Conservation (phyloP, 2,113 vertebrate genomes). For the Leptobrachium leishanense region DNA sequence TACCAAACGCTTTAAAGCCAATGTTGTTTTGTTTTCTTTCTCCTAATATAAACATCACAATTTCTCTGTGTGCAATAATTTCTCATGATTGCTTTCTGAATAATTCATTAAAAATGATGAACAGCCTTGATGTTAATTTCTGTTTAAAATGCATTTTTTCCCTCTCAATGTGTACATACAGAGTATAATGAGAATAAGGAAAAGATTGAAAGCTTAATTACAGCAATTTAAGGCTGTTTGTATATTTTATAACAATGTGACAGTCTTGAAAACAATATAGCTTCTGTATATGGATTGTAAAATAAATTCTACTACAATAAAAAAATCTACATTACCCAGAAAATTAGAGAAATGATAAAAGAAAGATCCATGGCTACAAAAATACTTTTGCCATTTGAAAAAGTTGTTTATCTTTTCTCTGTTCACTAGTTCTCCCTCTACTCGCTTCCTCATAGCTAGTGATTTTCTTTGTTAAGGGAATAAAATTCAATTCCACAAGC, state of each 20-base stretch:
- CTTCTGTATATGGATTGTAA: not conserved
- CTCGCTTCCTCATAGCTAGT: too few relatives aligned
- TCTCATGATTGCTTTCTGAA: constrained; percentile 43
- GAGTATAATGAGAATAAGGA: constrained; percentile 22
- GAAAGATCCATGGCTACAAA: too few relatives aligned
- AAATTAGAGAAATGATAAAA: too few relatives aligned
- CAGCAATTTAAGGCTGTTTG: constrained; percentile 36
- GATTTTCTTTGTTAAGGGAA: too few relatives aligned
- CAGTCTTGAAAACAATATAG: constrained; percentile 7
- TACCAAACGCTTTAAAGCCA: constrained; percentile 7
- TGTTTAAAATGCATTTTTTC: constrained; percentile 33
- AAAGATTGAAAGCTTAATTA: constrained; percentile 44
- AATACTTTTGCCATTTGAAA: too few relatives aligned
- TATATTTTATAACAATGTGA: constrained; percentile 28
- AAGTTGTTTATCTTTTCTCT: too few relatives aligned
- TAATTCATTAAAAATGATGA: constrained; percentile 48
- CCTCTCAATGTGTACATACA: constrained; percentile 8
- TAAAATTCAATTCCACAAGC: too few relatives aligned
- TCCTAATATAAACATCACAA: constrained; percentile 34
- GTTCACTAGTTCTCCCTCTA: too few relatives aligned
- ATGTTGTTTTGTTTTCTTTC: constrained; percentile 15
- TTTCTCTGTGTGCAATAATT: constrained; percentile 11
- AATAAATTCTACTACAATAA: not conserved
- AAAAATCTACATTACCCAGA: not conserved
- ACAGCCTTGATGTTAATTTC: constrained; percentile 39